Percentiles rank a stretch among this genome's conserved stretches.
These are phyloP conservation scores for Zosterops hypoxanthus DNA, from an alignment of 2,113 vertebrate genomes.

Conservation along the genomic window DNA sequence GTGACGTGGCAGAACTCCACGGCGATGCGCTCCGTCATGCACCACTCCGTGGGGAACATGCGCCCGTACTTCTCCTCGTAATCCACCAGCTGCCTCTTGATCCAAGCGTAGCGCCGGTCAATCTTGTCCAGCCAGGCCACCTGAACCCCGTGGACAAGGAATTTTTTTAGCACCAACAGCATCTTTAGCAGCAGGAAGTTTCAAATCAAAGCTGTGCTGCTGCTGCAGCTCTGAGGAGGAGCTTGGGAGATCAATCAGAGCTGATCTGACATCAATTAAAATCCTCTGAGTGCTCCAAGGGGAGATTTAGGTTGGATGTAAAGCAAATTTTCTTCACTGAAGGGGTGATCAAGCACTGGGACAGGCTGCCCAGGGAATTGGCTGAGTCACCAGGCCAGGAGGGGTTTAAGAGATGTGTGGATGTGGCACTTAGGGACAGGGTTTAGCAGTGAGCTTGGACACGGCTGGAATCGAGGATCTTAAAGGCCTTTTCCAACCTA, in stretches of 20 bases:
- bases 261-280: fast-evolving
- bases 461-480: background rate
- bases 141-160: slow-evolving; percentile 40
- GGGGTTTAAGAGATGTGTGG: background rate
- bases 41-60: slow-evolving; percentile 96
- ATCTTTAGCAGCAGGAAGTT: background rate
- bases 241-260: background rate
- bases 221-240: background rate
- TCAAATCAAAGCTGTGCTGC: background rate
- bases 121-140: slow-evolving; percentile 98
- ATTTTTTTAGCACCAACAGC: background rate
- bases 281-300: background rate
- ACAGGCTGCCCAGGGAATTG: background rate
- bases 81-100: slow-evolving; percentile 95
- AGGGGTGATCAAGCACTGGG: background rate
- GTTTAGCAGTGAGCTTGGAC: background rate
- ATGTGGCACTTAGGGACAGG: background rate
- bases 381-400: background rate
- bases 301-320: background rate
- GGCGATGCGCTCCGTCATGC: slow-evolving; percentile 94
- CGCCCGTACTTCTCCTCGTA: slow-evolving; percentile 97
- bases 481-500: background rate
- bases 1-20: slow-evolving; percentile 98
- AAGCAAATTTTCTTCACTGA: background rate
- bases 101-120: slow-evolving; percentile 93